Base-by-base conservation (phyloP, 2,113 vertebrate genomes). In the Cinclus cinclus region DNA sequence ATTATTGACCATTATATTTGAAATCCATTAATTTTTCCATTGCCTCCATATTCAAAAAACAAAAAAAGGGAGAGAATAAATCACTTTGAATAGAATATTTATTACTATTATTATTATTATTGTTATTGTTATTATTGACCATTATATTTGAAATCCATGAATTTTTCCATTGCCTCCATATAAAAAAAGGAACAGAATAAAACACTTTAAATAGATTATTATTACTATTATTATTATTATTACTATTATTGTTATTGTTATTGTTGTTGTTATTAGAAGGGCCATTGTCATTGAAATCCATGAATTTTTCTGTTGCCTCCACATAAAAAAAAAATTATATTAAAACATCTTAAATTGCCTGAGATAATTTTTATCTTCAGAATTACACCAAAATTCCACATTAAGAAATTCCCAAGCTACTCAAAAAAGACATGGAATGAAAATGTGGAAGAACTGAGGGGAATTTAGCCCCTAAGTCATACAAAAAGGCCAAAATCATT, bases 301-400 rank as follows among this genome's bases (percentile, higher is more conserved):
- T 49, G 6, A 49, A 49, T 49, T 49, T 50, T 15, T 47, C 24
- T 24, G 13, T 50, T 50, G 23, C 13, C 15, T 42, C 24, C 24
- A 6, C 7, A 25, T 15, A 15, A 13, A 47, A 23, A 62, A 33
- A 25, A 27, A 0, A 0, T 5, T 18, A 31, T 8, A 25, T 18
- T 59, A 69, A 59, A 28, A 4, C 13, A 19, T 19, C 50, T 71
- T 20, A 13, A 62, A 71, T 25, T 23, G 6, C 16, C 31, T 8
- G 6, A 4, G 31, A 44, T 35, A 8, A 21, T 37, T 83, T 37
- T 44, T 37, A 62, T 13, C 17, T 27, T 37, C 2, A 1, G 7
- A 31, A 37, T 53, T 17, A 25, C 5, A 3, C 17, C 39, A 27
- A 53, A 73, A 63, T 37, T 73, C 58, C 7, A 1, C 11, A 37